Conservation (phyloP, 2,113 vertebrate species). For the Podarcis raffonei region DNA sequence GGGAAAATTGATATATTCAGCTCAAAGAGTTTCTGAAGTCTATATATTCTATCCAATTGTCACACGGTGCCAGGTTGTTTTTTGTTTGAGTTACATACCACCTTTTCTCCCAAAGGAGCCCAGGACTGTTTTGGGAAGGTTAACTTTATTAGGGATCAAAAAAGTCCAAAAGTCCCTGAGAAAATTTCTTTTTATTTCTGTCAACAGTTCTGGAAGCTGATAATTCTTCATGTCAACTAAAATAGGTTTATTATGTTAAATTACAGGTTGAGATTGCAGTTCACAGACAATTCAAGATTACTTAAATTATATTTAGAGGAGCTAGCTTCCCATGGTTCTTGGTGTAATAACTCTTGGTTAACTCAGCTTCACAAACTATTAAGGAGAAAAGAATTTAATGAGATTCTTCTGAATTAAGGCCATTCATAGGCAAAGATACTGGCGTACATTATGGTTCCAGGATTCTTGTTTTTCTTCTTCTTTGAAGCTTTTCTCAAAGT, state of each 20-base stretch:
- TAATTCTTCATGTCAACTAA: not conserved
- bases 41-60: not conserved
- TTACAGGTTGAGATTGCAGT: not conserved
- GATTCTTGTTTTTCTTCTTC: not conserved
- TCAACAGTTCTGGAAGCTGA: not conserved
- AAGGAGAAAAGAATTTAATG: not conserved
- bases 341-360: not conserved
- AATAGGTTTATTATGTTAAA: not conserved
- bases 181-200: not conserved
- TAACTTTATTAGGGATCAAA: not conserved
- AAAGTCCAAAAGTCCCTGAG: not conserved
- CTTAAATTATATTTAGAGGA: constrained; percentile 1
- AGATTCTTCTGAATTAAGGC: not conserved
- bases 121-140: not conserved
- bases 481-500: not conserved
- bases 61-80: not conserved
- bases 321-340: not conserved
- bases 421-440: not conserved
- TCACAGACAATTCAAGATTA: not conserved
- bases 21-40: not conserved
- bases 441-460: not conserved
- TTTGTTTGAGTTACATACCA: no score
- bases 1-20: not conserved
- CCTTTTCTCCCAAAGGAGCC: no score
- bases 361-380: not conserved